Conservation (phyloP, 1,140 invertebrate genomes). For the Neodiprion pinetum region DNA sequence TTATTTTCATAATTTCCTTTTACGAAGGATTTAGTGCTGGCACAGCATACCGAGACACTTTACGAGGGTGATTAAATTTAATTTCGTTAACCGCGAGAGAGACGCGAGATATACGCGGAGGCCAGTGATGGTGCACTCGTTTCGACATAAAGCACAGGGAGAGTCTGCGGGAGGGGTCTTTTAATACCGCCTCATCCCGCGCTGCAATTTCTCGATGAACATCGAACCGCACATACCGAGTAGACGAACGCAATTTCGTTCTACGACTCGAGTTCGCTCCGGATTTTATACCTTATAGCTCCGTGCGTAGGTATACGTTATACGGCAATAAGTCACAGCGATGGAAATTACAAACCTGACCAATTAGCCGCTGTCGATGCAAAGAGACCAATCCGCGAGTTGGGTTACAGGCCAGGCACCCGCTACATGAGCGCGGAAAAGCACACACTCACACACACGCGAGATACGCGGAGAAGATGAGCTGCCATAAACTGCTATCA, state of each 20-base stretch:
- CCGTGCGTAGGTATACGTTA: not conserved
- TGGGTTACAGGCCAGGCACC: no score
- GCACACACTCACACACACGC: no score
- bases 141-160: not conserved
- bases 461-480: no score
- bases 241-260: not conserved
- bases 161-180: not conserved
- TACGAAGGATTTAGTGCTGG: slow-evolving; percentile 1
- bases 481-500: no score
- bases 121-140: not conserved
- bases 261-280: not conserved
- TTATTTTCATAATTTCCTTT: slow-evolving; percentile 6
- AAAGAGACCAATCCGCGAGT: no score
- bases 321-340: not conserved
- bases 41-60: not conserved
- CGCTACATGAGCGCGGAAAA: no score
- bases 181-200: not conserved
- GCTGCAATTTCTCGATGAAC: slow-evolving; percentile 6
- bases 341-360: slow-evolving; percentile 1
- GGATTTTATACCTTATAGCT: not conserved
- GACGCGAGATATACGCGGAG: not conserved
- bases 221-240: not conserved
- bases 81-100: not conserved
- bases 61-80: slow-evolving; percentile 7
- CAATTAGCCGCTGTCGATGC: not conserved